phyloP scores from a whole-genome alignment of 2,113 vertebrate species.

The Strigops habroptila region DNA sequence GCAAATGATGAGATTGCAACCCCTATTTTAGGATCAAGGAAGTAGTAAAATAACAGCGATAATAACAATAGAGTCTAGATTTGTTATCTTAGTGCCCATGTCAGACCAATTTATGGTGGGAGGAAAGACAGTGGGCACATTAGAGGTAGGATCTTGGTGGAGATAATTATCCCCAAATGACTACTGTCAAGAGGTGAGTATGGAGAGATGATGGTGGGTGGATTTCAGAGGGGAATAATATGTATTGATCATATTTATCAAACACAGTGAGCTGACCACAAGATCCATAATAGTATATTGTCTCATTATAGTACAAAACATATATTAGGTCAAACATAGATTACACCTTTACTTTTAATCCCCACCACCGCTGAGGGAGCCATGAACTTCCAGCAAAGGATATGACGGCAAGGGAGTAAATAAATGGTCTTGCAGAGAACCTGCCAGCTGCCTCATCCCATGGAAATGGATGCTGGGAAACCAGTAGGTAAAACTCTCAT shows the following conservation, averaged over 20 bases:
- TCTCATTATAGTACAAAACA: slow-evolving; percentile 26
- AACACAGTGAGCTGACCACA: slow-evolving; percentile 22
- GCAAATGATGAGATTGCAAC: not conserved
- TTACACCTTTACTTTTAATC: slow-evolving; percentile 53
- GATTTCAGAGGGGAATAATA: slow-evolving; percentile 38
- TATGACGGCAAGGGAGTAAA: not conserved
- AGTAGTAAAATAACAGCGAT: slow-evolving; percentile 34
- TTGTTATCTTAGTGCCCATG: slow-evolving; percentile 22
- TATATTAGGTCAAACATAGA: slow-evolving; percentile 27
- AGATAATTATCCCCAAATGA: slow-evolving; percentile 43
- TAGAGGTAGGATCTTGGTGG: slow-evolving; percentile 39
- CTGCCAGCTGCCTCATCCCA: not conserved
- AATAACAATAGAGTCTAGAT: not conserved
- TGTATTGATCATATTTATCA: slow-evolving; percentile 47
- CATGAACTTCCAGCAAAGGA: slow-evolving; percentile 25
- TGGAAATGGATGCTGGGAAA: not conserved
- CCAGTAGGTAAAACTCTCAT: not conserved
- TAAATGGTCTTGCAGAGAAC: not conserved
- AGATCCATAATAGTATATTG: slow-evolving; percentile 42
- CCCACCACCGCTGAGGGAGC: not conserved
- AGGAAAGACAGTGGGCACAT: slow-evolving; percentile 39
- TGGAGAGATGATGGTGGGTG: slow-evolving; percentile 11
- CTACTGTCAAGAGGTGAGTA: not conserved
- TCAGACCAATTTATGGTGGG: slow-evolving; percentile 24
- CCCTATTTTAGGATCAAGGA: not conserved